These are phyloP conservation scores for Trinorchestia longiramus DNA, from an alignment of 1,140 invertebrate genomes.

Conservation along the genomic window DNA sequence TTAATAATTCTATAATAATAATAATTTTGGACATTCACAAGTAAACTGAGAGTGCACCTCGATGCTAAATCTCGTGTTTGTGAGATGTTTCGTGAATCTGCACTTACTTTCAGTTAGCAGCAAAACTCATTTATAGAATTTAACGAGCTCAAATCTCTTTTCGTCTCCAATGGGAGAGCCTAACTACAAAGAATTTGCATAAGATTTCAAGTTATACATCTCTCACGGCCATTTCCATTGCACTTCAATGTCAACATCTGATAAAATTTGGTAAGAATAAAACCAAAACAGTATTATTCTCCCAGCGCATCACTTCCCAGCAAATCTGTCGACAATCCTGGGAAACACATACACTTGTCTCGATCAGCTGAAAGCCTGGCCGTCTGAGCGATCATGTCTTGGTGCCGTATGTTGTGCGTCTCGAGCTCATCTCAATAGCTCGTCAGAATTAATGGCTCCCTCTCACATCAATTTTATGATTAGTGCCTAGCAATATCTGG, in stretches of 20 bases:
- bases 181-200: too few relatives aligned
- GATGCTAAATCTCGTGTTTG: too few relatives aligned
- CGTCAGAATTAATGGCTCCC: constrained; percentile 29
- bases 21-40: too few relatives aligned
- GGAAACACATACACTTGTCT: background rate
- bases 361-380: background rate
- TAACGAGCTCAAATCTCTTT: too few relatives aligned
- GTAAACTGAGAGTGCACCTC: too few relatives aligned
- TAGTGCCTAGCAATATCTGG: constrained; percentile 44
- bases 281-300: background rate
- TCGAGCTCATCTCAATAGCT: constrained; percentile 29
- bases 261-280: background rate
- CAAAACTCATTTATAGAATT: too few relatives aligned
- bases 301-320: background rate
- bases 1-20: too few relatives aligned
- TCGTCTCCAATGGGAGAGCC: too few relatives aligned
- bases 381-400: background rate
- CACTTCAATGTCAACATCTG: background rate
- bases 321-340: background rate
- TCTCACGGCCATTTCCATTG: background rate
- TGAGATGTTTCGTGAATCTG: too few relatives aligned
- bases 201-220: too few relatives aligned
- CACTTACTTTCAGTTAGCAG: too few relatives aligned
- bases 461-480: constrained; percentile 37
- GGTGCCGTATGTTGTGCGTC: constrained; percentile 9